These are phyloP conservation scores for Ecliptopera silaceata DNA, from an alignment of 2,888 invertebrate species.

Conservation along the genomic window DNA sequence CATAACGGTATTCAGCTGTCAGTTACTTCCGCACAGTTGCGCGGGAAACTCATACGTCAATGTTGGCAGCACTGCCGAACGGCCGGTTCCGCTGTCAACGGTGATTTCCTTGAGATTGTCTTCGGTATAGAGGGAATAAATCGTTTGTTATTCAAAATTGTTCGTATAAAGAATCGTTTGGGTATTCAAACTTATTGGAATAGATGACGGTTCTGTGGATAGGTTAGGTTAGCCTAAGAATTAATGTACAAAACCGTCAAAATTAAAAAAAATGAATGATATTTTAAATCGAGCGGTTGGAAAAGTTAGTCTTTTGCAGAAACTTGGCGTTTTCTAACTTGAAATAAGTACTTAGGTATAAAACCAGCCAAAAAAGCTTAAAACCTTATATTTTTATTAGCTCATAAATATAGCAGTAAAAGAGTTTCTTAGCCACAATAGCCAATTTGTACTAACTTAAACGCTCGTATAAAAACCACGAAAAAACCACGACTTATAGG, in stretches of 20 bases:
- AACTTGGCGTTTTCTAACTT: no score
- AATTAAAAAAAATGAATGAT: no score
- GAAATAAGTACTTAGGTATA: neutral
- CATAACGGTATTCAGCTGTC: constrained; percentile 35
- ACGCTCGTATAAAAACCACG: constrained; percentile 9
- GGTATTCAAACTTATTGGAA: no score
- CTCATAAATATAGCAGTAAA: constrained; percentile 1
- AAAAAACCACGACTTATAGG: constrained; percentile 10
- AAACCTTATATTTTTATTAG: neutral
- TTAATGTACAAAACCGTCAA: no score
- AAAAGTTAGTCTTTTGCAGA: no score
- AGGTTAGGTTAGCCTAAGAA: no score
- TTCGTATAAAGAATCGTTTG: neutral
- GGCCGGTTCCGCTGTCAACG: constrained; percentile 27
- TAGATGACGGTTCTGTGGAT: no score
- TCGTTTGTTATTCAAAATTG: neutral
- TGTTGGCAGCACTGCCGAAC: constrained; percentile 32
- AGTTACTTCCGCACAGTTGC: constrained; percentile 39
- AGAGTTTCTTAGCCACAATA: neutral
- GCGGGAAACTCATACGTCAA: constrained; percentile 45
- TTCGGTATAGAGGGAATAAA: constrained; percentile 1
- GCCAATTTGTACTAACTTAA: constrained; percentile 12
- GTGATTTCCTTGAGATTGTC: constrained; percentile 28
- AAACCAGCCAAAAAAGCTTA: neutral
- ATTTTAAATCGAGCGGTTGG: no score